These are phyloP conservation scores for Gryllus longicercus DNA, from an alignment of 2,888 invertebrate species.

Conservation along the genomic window DNA sequence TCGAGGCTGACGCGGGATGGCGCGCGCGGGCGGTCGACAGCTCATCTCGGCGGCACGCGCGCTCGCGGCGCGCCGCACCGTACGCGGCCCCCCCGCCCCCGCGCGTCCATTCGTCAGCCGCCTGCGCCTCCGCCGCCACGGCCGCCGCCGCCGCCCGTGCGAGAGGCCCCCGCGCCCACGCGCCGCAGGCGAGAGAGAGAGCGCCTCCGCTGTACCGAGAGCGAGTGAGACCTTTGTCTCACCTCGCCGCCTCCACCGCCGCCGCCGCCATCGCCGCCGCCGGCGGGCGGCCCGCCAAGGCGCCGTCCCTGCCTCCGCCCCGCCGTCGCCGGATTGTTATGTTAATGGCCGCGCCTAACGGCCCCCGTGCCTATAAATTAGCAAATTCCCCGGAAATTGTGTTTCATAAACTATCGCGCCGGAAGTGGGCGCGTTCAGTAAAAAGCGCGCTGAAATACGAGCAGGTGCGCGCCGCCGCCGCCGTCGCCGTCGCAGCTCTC, in stretches of 20 bases:
- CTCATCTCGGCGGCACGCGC: not conserved
- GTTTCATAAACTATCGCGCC: slow-evolving; percentile 17
- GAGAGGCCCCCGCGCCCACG: not conserved
- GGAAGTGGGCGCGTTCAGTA: slow-evolving; percentile 7
- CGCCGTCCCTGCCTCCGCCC: not conserved
- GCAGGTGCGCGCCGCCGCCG: not conserved
- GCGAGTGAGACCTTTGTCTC: slow-evolving; percentile 9
- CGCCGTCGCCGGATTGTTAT: slow-evolving; percentile 5
- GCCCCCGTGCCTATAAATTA: slow-evolving; percentile 6
- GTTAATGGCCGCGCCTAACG: slow-evolving; percentile 6
- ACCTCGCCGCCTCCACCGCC: not conserved
- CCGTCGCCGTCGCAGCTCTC: not conserved
- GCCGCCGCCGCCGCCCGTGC: not conserved
- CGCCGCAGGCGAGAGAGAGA: no score
- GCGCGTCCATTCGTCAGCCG: not conserved
- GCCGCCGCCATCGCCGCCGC: not conserved
- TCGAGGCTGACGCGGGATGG: not conserved
- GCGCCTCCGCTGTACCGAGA: not conserved
- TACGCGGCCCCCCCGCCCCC: not conserved
- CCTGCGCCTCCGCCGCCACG: not conserved
- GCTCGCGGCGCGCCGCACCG: not conserved
- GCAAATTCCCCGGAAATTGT: slow-evolving; percentile 17
- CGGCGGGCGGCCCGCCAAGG: not conserved
- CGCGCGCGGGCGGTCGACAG: not conserved
- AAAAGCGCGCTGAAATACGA: slow-evolving; percentile 17